Percentiles rank a stretch among this genome's conserved stretches.
Conservation (phyloP, 2,797 vertebrate genomes). For the Todus mexicanus region DNA sequence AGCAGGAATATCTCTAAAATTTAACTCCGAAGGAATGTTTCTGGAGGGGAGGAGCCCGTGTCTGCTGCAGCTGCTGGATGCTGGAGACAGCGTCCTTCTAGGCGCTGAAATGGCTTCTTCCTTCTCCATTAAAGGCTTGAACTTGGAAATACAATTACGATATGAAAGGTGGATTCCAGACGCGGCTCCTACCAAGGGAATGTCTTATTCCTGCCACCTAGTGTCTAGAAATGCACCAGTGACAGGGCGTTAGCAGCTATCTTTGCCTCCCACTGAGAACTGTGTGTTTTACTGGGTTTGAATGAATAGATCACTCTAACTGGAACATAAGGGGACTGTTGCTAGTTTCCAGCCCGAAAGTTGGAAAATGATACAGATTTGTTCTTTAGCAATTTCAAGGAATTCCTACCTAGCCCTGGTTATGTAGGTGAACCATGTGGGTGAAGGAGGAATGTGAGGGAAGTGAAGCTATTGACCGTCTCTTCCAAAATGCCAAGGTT, state of each 20-base stretch:
- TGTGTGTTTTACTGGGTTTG: neutral
- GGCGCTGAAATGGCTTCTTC: neutral
- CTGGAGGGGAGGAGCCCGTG: neutral
- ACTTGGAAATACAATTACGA: neutral
- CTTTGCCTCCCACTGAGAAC: neutral
- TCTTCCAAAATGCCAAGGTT: neutral
- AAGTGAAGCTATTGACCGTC: neutral
- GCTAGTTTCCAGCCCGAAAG: neutral
- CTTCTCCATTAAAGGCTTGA: neutral
- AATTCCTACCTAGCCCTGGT: too few species aligned
- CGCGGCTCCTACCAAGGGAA: neutral
- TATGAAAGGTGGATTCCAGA: neutral
- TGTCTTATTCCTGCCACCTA: neutral
- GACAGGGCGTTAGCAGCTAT: neutral
- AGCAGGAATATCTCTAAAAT: neutral
- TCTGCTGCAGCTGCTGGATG: neutral
- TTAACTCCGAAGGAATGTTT: neutral
- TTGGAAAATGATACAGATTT: neutral
- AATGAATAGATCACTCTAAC: neutral
- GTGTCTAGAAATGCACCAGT: neutral
- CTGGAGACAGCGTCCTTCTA: neutral
- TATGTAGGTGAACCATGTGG: neutral
- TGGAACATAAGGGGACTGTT: neutral
- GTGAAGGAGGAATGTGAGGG: neutral
- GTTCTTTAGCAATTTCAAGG: neutral